Evolutionary conservation across 2,113 vertebrate species (phyloP).

Genomic region (Tachuris rubrigastra): DNA sequence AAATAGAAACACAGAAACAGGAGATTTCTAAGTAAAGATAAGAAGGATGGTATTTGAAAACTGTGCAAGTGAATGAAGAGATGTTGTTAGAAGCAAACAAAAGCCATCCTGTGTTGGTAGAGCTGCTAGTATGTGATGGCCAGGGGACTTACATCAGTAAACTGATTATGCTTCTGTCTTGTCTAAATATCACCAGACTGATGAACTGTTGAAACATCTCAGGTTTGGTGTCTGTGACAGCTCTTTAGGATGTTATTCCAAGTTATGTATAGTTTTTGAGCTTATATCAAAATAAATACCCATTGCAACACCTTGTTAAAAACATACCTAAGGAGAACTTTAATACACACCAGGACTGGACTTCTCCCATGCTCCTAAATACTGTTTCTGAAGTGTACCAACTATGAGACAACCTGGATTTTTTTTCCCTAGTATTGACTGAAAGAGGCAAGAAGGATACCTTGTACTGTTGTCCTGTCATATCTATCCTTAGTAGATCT

Average conservation of each 20-base stretch:
- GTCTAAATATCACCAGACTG: not conserved
- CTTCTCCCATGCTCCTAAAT: accelerated
- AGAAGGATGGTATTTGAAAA: not conserved
- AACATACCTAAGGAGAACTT: not conserved
- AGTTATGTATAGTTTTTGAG: not conserved
- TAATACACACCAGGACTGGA: not conserved
- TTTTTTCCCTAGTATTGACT: not conserved
- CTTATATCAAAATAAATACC: not conserved
- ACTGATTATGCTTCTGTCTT: not conserved
- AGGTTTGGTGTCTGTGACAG: not conserved
- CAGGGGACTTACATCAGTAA: not conserved
- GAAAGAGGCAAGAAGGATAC: not conserved
- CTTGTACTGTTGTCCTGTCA: not conserved
- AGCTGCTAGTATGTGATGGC: not conserved
- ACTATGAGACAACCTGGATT: not conserved
- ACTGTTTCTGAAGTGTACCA: not conserved
- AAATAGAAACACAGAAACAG: not conserved
- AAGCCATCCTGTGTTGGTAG: not conserved
- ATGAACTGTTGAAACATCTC: not conserved
- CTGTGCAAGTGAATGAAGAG: not conserved
- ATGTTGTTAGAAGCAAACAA: not conserved
- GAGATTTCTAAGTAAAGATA: not conserved
- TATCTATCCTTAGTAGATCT: not conserved
- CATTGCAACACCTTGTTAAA: not conserved
- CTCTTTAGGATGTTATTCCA: not conserved